Percentiles rank a stretch among this genome's conserved stretches.
These are phyloP conservation scores for Lycopodina hypogea DNA, from an alignment of 37 sponge, comb jelly and placozoan genomes.

Conservation along the genomic window DNA sequence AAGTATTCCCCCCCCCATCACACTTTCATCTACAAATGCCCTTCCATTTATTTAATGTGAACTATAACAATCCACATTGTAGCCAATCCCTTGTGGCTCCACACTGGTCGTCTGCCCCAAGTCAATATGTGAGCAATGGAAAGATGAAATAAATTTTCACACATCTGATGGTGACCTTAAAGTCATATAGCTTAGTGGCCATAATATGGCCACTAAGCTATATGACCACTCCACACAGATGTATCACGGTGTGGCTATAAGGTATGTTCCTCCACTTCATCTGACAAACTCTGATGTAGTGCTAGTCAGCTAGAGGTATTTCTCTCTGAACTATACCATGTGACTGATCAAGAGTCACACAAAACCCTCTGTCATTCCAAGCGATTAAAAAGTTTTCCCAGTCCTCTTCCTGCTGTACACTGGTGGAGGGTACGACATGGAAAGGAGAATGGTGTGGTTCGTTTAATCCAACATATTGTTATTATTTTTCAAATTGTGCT, in stretches of 20 bases:
- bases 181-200: slow-evolving; percentile 34
- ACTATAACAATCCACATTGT: too few relatives aligned
- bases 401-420: slow-evolving; percentile 69
- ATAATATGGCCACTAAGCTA: not conserved
- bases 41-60: too few relatives aligned
- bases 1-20: not conserved
- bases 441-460: not conserved
- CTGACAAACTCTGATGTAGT: slow-evolving; percentile 69
- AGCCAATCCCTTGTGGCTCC: slow-evolving; percentile 56
- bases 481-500: slow-evolving; percentile 52
- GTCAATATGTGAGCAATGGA: slow-evolving; percentile 77
- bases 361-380: slow-evolving; percentile 48
- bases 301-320: slow-evolving; percentile 72
- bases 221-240: slow-evolving; percentile 7
- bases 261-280: slow-evolving; percentile 52
- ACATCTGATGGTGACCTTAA: slow-evolving; percentile 33
- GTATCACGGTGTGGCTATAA: slow-evolving; percentile 56
- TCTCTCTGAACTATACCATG: slow-evolving; percentile 60
- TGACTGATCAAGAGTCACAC: slow-evolving; percentile 32
- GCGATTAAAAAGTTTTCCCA: slow-evolving; percentile 50
- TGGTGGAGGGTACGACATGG: slow-evolving; percentile 81
- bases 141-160: slow-evolving; percentile 75
- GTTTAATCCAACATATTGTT: not conserved
- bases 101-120: slow-evolving; percentile 79
- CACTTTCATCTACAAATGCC: too few relatives aligned